Base-by-base conservation (phyloP, 2,113 vertebrate species). In the Oplegnathus fasciatus region DNA sequence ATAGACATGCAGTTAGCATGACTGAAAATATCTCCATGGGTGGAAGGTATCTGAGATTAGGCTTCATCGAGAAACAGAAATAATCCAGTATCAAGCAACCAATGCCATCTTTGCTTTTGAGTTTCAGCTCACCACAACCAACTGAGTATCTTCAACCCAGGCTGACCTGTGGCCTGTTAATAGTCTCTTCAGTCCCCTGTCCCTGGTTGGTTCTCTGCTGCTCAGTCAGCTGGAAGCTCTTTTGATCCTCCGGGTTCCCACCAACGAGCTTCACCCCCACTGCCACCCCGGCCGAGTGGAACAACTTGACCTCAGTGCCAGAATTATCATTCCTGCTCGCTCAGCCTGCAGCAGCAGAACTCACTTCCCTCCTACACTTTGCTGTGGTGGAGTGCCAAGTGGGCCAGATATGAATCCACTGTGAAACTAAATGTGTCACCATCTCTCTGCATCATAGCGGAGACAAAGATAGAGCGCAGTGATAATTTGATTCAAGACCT, bases 211-310 rank as follows among this genome's bases (percentile, higher is more conserved):
- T 67, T 76, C 42, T 44, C 78, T 28, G 37, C 32, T 26, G 83
- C 76, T 83, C 83, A 30, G 37, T 87, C 79, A 80, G 48, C 85
- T 74, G 44, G 77, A 83, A 73, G 61, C 42, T 37, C 61, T 75
- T 83, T 52, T 48, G 37, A 89, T 85, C 66, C 58, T 70, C 60
- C 2, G 1, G 66, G 73, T 61, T 48, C 44, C 17, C 58, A 80
- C n/a, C 48, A 24, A 7, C 70, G 9, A 58, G 58, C 26, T 60
- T 80, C 72, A 58, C 28, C 61, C 26, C 69, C 48, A 15, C 52
- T 65, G 57, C 8, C 57, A 0, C 60, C 48, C 52, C 70, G 46
- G 37, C 69, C 1, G 9, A 82, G 64, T 74, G 71, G 66, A 86
- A 76, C 37, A 83, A 74, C 26, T 44, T 74, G 73, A 73, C 77